Conservation (phyloP, 1,140 invertebrate genomes). For the Probaryconus sp. region DNA sequence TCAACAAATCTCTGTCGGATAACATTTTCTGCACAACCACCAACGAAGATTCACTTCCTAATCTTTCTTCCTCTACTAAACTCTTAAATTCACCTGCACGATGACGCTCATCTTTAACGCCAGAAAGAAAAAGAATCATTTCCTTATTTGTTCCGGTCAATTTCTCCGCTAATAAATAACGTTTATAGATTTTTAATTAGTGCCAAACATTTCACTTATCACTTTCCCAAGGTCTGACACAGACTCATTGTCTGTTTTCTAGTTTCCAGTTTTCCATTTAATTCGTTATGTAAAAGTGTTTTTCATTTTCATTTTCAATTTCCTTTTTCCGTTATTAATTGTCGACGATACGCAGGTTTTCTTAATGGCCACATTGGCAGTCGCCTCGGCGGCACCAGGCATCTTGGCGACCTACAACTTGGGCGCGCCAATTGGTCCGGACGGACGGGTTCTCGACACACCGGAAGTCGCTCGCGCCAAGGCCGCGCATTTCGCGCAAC, state of each 20-base stretch:
- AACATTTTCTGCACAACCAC: too few species aligned
- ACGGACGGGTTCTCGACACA: constrained; percentile 76
- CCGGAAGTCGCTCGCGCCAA: constrained; percentile 81
- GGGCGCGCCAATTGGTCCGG: constrained; percentile 46
- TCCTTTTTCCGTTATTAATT: constrained; percentile 7
- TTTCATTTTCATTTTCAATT: constrained; percentile 13
- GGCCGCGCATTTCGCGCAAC: constrained; percentile 77
- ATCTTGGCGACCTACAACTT: constrained; percentile 40
- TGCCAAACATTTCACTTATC: constrained; percentile 27
- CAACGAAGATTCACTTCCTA: too few species aligned
- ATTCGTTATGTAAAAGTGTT: constrained; percentile 15
- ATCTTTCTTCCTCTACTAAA: too few species aligned
- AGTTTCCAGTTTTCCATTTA: neutral
- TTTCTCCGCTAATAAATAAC: constrained; percentile 39
- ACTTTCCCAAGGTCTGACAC: constrained; percentile 32
- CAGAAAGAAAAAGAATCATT: too few species aligned
- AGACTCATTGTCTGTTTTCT: constrained; percentile 10
- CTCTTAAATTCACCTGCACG: too few species aligned
- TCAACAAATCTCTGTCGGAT: too few species aligned
- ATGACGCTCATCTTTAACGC: too few species aligned
- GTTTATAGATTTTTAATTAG: constrained; percentile 32
- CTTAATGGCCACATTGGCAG: constrained; percentile 50
- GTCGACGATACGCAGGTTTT: too few species aligned
- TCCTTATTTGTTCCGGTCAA: constrained; percentile 2
- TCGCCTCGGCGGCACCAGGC: constrained; percentile 44